Conservation (phyloP, 2,888 invertebrate species). For the Scaptomyza cyrtandrae region DNA sequence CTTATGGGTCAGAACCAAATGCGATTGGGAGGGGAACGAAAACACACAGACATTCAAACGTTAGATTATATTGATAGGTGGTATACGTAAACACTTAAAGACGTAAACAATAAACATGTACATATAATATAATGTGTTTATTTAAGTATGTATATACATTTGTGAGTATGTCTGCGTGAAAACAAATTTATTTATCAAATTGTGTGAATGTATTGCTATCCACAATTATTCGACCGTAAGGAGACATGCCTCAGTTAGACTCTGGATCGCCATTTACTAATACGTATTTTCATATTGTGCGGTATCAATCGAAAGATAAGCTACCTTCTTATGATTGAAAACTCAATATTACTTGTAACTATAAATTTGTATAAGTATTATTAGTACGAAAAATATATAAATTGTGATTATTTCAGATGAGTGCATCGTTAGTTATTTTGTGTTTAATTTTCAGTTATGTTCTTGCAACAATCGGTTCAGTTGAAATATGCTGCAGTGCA, state of each 20-base stretch:
- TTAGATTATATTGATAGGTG: constrained; percentile 18
- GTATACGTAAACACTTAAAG: constrained; percentile 12
- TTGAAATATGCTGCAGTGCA: constrained; percentile 43
- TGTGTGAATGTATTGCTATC: constrained; percentile 44
- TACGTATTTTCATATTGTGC: constrained; percentile 37
- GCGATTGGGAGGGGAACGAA: constrained; percentile 6
- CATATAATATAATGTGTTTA: constrained; percentile 15
- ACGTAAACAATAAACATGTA: constrained; percentile 21
- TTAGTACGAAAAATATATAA: constrained; percentile 2
- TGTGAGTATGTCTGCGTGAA: constrained; percentile 7
- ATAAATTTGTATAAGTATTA: not conserved
- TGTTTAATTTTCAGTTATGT: constrained; percentile 50
- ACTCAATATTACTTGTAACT: constrained; percentile 4
- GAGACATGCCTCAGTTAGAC: constrained; percentile 44
- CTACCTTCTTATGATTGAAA: constrained; percentile 16
- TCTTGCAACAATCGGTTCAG: constrained; percentile 27
- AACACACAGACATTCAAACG: constrained; percentile 1
- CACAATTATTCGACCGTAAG: constrained; percentile 42
- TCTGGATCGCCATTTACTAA: constrained; percentile 34
- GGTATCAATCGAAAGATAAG: constrained; percentile 40
- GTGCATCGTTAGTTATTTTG: constrained; percentile 26
- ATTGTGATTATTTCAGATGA: constrained; percentile 44
- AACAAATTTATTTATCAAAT: constrained; percentile 23
- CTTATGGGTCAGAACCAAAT: not conserved
- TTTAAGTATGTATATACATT: constrained; percentile 8